phyloP scores from a whole-genome alignment of 2,113 vertebrate genomes.

The Bungarus multicinctus region DNA sequence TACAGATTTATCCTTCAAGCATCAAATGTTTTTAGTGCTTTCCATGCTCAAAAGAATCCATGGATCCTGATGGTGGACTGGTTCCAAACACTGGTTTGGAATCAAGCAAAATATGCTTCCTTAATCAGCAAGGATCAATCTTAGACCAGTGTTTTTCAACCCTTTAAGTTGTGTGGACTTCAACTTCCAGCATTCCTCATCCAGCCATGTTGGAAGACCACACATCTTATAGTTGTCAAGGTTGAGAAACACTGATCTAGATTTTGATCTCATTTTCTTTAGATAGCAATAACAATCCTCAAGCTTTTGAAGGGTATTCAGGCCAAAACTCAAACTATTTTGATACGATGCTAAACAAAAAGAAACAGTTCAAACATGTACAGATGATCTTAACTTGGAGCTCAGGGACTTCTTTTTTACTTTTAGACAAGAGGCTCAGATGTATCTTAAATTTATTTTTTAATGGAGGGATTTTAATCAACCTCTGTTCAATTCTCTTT shows the following conservation, averaged over 20 bases:
- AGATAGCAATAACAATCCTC: conserved; percentile 57
- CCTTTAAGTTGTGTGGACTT: background rate
- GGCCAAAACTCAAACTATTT: conserved; percentile 23
- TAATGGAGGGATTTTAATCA: background rate
- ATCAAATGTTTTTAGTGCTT: background rate
- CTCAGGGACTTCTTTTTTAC: conserved; percentile 40
- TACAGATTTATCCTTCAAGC: background rate
- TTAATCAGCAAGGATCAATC: background rate
- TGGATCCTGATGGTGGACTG: background rate
- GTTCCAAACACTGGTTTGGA: background rate
- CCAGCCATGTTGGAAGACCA: background rate
- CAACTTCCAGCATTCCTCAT: background rate
- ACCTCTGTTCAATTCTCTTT: background rate
- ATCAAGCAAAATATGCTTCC: background rate
- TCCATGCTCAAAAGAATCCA: background rate
- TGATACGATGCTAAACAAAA: background rate
- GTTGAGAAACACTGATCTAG: background rate
- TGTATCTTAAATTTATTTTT: background rate
- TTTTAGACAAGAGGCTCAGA: background rate
- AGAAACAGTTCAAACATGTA: background rate
- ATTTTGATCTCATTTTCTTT: background rate
- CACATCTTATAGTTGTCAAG: background rate
- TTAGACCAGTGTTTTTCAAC: background rate
- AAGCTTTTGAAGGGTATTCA: conserved; percentile 8
- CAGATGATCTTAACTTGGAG: conserved; percentile 40